Conservation (phyloP, 2,113 vertebrate genomes). For the Solea solea region DNA sequence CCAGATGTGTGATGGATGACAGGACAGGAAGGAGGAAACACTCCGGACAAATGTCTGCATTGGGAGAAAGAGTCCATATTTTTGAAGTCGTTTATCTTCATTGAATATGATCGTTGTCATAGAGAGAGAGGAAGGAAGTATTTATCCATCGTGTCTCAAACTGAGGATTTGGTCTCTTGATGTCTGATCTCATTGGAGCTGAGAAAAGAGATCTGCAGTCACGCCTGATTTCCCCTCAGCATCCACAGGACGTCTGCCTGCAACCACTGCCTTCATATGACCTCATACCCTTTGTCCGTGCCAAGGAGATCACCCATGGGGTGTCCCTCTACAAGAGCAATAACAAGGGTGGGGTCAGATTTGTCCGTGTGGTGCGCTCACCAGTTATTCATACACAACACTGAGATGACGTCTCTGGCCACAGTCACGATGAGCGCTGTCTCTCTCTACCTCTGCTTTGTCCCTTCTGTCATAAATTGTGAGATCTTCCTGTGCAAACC, state of each 20-base stretch:
- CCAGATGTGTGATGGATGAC: slow-evolving; percentile 62
- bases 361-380: slow-evolving; percentile 24
- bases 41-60: slow-evolving; percentile 37
- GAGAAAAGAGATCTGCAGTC: slow-evolving; percentile 38
- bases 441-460: slow-evolving; percentile 22
- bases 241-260: slow-evolving; percentile 28
- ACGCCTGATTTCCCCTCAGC: slow-evolving; percentile 42
- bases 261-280: slow-evolving; percentile 44
- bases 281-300: slow-evolving; percentile 34
- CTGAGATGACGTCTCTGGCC: slow-evolving; percentile 8
- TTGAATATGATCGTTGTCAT: slow-evolving; percentile 41
- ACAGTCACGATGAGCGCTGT: not conserved
- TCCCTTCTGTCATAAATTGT: slow-evolving; percentile 64
- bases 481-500: slow-evolving; percentile 44
- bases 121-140: slow-evolving; percentile 61
- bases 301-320: slow-evolving; percentile 34
- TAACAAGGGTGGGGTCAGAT: slow-evolving; percentile 31
- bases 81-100: slow-evolving; percentile 31
- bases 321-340: slow-evolving; percentile 21
- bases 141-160: slow-evolving; percentile 20
- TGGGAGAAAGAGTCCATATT: slow-evolving; percentile 52
- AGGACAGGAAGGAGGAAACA: slow-evolving; percentile 35
- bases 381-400: slow-evolving; percentile 27
- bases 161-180: slow-evolving; percentile 22
- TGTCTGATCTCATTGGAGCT: slow-evolving; percentile 45